phyloP scores from a whole-genome alignment of 2,888 invertebrate species.

The Trissonchulus latispiculum region DNA sequence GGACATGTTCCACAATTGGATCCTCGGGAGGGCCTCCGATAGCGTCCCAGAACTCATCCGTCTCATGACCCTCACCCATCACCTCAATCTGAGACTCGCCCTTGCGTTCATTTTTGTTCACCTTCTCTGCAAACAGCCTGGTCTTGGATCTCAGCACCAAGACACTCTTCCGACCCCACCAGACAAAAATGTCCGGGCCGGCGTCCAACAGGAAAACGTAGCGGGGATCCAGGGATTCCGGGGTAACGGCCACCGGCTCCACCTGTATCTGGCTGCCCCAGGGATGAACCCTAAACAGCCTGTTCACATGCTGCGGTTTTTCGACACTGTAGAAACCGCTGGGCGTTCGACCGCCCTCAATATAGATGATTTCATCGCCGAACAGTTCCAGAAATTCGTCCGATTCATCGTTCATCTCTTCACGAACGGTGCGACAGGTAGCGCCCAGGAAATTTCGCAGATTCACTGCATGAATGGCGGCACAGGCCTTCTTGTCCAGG shows the following conservation, averaged over 20 bases:
- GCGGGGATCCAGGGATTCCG: constrained; percentile 69
- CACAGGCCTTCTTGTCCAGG: constrained; percentile 87
- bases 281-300: constrained; percentile 7
- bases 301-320: constrained; percentile 24
- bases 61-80: constrained; percentile 70
- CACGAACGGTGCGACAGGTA: constrained; percentile 71
- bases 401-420: constrained; percentile 93
- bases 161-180: constrained; percentile 64
- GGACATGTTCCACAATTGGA: constrained; percentile 55
- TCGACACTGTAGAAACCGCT: constrained; percentile 92
- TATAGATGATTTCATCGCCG: constrained; percentile 77
- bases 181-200: constrained; percentile 72
- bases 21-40: constrained; percentile 45
- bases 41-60: constrained; percentile 68
- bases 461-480: constrained; percentile 98
- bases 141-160: constrained; percentile 43
- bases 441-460: constrained; percentile 89
- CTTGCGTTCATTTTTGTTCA: constrained; percentile 95
- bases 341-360: constrained; percentile 91
- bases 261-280: constrained; percentile 49
- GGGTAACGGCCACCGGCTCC: constrained; percentile 43
- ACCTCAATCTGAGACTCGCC: constrained; percentile 79
- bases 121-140: constrained; percentile 86
- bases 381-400: constrained; percentile 89
- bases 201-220: constrained; percentile 84